Percentiles rank a stretch among this genome's conserved stretches.
These are phyloP conservation scores for Drosophila kanekoi DNA, from an alignment of 2,888 invertebrate genomes.

Conservation along the genomic window DNA sequence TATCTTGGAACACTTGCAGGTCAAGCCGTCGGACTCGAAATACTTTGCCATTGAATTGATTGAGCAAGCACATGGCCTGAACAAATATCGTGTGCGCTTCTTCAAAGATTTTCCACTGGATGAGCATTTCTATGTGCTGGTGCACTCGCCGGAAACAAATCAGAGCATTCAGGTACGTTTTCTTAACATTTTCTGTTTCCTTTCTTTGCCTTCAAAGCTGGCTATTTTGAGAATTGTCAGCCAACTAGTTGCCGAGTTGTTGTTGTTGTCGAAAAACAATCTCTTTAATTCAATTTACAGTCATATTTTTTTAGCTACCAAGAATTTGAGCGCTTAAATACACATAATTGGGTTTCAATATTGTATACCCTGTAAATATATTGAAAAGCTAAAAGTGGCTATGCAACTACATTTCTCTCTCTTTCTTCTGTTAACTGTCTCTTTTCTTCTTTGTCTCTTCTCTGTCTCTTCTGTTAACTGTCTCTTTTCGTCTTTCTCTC, in stretches of 20 bases:
- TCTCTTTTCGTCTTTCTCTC: too few relatives aligned
- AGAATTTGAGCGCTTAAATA: not conserved
- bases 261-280: not conserved
- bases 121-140: conserved; percentile 80
- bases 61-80: conserved; percentile 81
- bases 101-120: conserved; percentile 78
- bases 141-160: conserved; percentile 83
- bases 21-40: conserved; percentile 83
- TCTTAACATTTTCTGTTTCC: not conserved
- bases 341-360: too few relatives aligned
- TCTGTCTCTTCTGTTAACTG: too few relatives aligned
- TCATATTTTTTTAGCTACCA: not conserved
- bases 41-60: conserved; percentile 78
- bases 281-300: conserved; percentile 6
- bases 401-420: too few relatives aligned
- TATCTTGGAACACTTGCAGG: conserved; percentile 60
- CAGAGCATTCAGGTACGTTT: conserved; percentile 84
- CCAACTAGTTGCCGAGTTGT: conserved; percentile 7
- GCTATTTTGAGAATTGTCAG: not conserved
- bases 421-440: too few relatives aligned
- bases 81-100: conserved; percentile 83
- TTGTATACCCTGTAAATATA: not conserved
- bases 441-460: too few relatives aligned
- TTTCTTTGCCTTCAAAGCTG: too few relatives aligned
- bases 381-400: too few relatives aligned